Base-by-base conservation (phyloP, 2,113 vertebrate species). In the Grantiella picta region DNA sequence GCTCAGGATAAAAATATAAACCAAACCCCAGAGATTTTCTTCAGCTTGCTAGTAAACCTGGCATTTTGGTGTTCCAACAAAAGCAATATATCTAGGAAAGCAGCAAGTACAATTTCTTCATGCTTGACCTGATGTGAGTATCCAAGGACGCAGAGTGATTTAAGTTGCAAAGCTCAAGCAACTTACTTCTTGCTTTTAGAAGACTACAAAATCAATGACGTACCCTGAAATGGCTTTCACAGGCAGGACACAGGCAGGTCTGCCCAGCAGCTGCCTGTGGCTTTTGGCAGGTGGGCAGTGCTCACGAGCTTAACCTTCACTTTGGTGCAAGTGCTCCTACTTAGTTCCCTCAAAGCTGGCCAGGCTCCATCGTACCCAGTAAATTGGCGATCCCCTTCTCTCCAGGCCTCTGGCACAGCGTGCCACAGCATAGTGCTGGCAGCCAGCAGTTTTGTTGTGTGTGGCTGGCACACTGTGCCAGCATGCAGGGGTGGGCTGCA, bases 301-400 rank as follows among this genome's bases (percentile, higher is more conserved):
- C 72, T 45, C 50, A 15, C 0, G 15, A 73, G 20, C 47, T 84
- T 61, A 25, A 49, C 56, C 82, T 82, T 52, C 0, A 1, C 57
- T 82, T 84, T 2, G 4, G 21, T 56, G 28, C 0, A 0, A 60
- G 57, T 0, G 1, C 50, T 91, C 50, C 22, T 16, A 10, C 31
- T 73, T 19, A 12, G 36, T 6, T 60, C 49, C 9, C 52, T 84
- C 50, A 28, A 22, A 89, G 53, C 54, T 77, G 64, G 18, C 14
- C 5, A 2, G 28, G 52, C 27, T 93, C 60, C 42, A 27, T n/a
- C 0, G 0, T 11, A 42, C 56, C 72, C 0, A 0, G 10, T n/a
- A 52, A 83, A 69, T 24, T 3, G 3, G 21, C 35, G 82, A 2
- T 10, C 35, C 36, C 6, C 42, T 69, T 53, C 53, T 45, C 69